These are phyloP conservation scores for Calliopsis andreniformis DNA, from an alignment of 1,140 invertebrate genomes.

Conservation along the genomic window DNA sequence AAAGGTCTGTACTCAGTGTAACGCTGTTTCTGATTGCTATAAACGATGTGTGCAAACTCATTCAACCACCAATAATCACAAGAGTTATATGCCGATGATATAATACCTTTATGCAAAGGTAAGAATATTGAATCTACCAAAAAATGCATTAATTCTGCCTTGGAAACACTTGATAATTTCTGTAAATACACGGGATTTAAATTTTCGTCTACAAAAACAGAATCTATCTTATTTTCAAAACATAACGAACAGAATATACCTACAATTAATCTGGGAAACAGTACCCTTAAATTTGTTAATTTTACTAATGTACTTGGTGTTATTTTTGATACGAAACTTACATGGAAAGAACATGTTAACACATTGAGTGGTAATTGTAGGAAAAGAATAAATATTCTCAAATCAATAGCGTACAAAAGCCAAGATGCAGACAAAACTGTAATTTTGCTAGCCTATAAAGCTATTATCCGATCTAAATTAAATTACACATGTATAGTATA, in stretches of 20 bases:
- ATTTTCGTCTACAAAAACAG: conserved; percentile 26
- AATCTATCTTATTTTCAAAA: conserved; percentile 17
- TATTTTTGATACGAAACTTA: conserved; percentile 4
- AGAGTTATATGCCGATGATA: conserved; percentile 23
- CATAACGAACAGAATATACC: neutral
- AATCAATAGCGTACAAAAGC: conserved; percentile 9
- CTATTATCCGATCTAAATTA: neutral
- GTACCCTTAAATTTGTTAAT: neutral
- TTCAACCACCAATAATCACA: neutral
- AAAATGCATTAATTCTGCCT: neutral
- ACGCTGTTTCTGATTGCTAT: conserved; percentile 12
- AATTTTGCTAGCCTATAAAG: neutral
- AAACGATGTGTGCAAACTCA: neutral
- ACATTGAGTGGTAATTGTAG: neutral
- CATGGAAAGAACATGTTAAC: neutral
- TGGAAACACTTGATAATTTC: conserved; percentile 1
- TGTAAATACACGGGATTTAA: conserved; percentile 13
- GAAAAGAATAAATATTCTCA: too few relatives aligned
- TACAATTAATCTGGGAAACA: neutral
- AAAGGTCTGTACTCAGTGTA: neutral
- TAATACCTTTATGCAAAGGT: neutral
- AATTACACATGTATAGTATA: too few relatives aligned
- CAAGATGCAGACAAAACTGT: conserved; percentile 3
- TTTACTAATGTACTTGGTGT: conserved; percentile 15
- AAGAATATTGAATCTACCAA: neutral